phyloP scores from a whole-genome alignment of 1,140 invertebrate species.

The Drosophila repleta region DNA sequence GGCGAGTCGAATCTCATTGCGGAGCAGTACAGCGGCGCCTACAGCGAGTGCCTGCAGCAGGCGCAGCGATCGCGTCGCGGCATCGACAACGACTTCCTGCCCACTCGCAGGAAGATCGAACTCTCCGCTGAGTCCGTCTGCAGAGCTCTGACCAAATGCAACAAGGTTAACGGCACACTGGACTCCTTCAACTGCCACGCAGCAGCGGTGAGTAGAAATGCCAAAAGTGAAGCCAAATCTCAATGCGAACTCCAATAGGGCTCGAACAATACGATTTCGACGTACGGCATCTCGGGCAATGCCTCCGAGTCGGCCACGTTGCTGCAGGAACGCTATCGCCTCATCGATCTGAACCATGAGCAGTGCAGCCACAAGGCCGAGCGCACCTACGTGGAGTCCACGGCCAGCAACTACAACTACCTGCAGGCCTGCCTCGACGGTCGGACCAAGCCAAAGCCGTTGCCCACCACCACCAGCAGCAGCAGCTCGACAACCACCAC shows the following conservation, averaged over 20 bases:
- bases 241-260: slow-evolving; percentile 43
- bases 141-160: slow-evolving; percentile 44
- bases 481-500: slow-evolving; percentile 56
- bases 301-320: slow-evolving; percentile 66
- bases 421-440: slow-evolving; percentile 74
- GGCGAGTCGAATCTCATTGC: slow-evolving; percentile 65
- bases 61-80: slow-evolving; percentile 47
- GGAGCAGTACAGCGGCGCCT: slow-evolving; percentile 61
- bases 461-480: slow-evolving; percentile 40
- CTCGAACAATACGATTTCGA: slow-evolving; percentile 71
- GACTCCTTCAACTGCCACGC: slow-evolving; percentile 73
- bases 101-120: slow-evolving; percentile 52
- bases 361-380: slow-evolving; percentile 64
- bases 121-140: slow-evolving; percentile 51
- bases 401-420: slow-evolving; percentile 69
- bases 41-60: slow-evolving; percentile 44
- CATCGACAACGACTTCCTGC: slow-evolving; percentile 63
- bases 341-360: slow-evolving; percentile 66
- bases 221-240: background rate
- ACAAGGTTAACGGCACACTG: slow-evolving; percentile 51
- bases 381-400: slow-evolving; percentile 62
- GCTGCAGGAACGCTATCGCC: slow-evolving; percentile 73
- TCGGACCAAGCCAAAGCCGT: slow-evolving; percentile 43
- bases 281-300: slow-evolving; percentile 76
- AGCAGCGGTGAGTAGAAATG: slow-evolving; percentile 53